These are phyloP conservation scores for Phengaris arion DNA, from an alignment of 2,888 invertebrate species.

Conservation along the genomic window DNA sequence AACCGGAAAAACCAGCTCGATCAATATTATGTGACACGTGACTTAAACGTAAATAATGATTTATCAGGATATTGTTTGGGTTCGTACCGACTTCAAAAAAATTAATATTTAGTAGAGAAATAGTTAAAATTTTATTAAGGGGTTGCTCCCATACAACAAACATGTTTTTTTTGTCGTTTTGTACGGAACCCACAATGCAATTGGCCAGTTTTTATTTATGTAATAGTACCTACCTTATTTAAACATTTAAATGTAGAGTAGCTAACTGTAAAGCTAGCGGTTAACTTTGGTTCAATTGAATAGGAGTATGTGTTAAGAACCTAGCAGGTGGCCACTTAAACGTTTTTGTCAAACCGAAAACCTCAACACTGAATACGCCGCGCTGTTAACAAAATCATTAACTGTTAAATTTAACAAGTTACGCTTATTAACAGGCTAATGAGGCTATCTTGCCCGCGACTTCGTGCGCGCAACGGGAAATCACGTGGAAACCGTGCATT, in stretches of 20 bases:
- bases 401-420: constrained; percentile 6
- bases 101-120: no score
- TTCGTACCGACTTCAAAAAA: no score
- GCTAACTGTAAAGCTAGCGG: constrained; percentile 4
- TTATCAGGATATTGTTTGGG: no score
- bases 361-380: not conserved
- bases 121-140: no score
- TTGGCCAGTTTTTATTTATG: no score
- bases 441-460: not conserved
- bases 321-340: not conserved
- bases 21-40: not conserved
- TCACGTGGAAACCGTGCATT: no score
- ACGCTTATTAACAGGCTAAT: not conserved
- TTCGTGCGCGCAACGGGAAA: no score
- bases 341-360: constrained; percentile 15
- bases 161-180: no score
- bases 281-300: not conserved
- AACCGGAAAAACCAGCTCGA: constrained; percentile 8
- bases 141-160: no score
- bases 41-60: not conserved
- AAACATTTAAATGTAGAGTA: not conserved
- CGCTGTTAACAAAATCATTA: not conserved
- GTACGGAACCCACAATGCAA: no score
- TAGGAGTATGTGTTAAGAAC: not conserved
- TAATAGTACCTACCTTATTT: not conserved